Evolutionary conservation across 2,888 invertebrate species (phyloP), one percentile per base, ranked within the genome.

Genomic region (Rhopalosiphum nymphaeae): DNA sequence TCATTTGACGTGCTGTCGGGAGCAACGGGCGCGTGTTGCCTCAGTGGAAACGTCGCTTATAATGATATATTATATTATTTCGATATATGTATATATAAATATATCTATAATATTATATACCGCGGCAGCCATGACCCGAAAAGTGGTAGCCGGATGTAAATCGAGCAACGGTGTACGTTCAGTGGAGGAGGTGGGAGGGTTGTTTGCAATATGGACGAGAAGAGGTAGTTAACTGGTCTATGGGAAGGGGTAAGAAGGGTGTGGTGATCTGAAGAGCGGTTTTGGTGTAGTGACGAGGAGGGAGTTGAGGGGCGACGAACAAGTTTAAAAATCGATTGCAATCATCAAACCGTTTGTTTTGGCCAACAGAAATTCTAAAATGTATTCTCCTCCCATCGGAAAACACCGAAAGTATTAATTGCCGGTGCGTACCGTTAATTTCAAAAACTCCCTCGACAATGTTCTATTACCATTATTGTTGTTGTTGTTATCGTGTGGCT

Each of bases 31-130:
- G 36, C 67, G 91, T 26, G 67, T 84, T 29, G 78, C 42, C 84
- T 49, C 89, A 25, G 67, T 78, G 67, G 57, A 89, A 78, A 93
- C 89, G 93, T 93, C 93, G 56, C 44, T 78, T 84, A 89, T 93
- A 93, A 93, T 93, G 93, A 93, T 93, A 93, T 93, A 93, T 93
- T 93, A 89, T 93, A 91, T 56, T 56, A 84, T 93, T 89, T 78
- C 61, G 53, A 91, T 85, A 61, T 91, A 88, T 86, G 26, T 46
- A 44, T 42, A 25, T 42, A 44, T 61, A 29, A n/a, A n/a, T 67
- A 67, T n/a, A 78, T 36, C 36, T 53, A 67, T 78, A 78, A 21
- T 78, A 78, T 86, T 84, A 88, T 88, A 36, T 53, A 67, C 29
- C 21, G 56, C 53, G 53, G 57, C n/a, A 46, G 29, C 89, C 67